These are phyloP conservation scores for Sylvilagus bachmani DNA, from an alignment of 2,113 vertebrate species.

Conservation along the genomic window DNA sequence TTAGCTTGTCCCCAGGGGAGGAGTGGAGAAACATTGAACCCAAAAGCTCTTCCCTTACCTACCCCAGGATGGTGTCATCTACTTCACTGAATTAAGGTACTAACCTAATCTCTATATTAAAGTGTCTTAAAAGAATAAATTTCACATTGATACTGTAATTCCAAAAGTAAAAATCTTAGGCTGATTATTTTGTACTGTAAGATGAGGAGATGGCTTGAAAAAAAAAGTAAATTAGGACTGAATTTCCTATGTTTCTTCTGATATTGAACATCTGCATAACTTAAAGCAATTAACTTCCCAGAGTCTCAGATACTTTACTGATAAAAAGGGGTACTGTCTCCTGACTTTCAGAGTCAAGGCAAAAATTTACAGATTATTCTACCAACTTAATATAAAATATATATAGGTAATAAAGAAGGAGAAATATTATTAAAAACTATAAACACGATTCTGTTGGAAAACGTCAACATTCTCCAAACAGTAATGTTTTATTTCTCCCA, in stretches of 20 bases:
- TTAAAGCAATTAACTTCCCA: background rate
- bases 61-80: background rate
- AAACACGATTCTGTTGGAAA: background rate
- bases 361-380: background rate
- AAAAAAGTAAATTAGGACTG: background rate
- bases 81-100: background rate
- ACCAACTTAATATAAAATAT: background rate
- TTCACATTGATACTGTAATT: background rate
- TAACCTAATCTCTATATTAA: background rate
- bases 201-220: background rate
- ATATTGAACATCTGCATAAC: background rate
- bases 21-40: no score
- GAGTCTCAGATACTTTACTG: background rate
- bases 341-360: background rate
- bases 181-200: background rate
- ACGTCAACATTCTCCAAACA: conserved; percentile 41
- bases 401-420: background rate
- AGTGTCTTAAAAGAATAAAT: conserved; percentile 21
- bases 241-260: background rate
- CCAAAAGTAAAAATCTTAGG: background rate
- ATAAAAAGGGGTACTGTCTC: background rate
- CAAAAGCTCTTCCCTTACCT: background rate
- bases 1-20: background rate
- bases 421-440: background rate
- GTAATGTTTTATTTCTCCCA: conserved; percentile 54